Base-by-base conservation (phyloP, 2,888 invertebrate species). In the Vandiemenella viatica region DNA sequence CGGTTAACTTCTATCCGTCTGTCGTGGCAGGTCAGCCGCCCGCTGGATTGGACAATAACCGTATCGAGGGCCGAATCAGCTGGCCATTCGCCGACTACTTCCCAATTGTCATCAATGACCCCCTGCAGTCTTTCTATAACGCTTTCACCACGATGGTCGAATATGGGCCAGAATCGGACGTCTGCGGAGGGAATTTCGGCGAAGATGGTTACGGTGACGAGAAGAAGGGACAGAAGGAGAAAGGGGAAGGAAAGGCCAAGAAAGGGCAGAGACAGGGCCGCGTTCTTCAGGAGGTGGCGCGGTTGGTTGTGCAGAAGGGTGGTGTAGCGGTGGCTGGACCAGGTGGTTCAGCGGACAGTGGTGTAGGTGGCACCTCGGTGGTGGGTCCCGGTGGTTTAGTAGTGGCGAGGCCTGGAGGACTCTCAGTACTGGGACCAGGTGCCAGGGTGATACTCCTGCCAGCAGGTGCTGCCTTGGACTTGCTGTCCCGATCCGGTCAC, bases 271-370 rank as follows among this genome's bases (percentile, higher is more conserved):
- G n/a, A n/a, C n/a, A n/a, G n/a, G n/a, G n/a, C n/a, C n/a, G n/a
- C n/a, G 32, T 32, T n/a, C 13, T 10, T 4, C 13, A 32, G 13
- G 32, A 13, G n/a, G 32, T 32, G 32, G 15, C 42, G 13, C 42
- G 20, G 19, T 20, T 42, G 13, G 42, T 42, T 13, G n/a, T 19
- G 42, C 20, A 10, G 22, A 75, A 76, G 62, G 85, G 85, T 3
- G 84, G 85, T 15, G 83, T 85, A 5, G 83, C 84, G 0, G 84
- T 85, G 46, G 85, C 84, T 2, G 84, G 84, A 0, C 84, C 85
- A 0, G 83, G 83, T n/a, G 84, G 84, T 26, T 79, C 83, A 10
- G 85, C 85, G 0, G 84, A 83, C 0, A 84, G 83, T 1, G 84
- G 83, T 13, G 77, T 76, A 59, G 85, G 84, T 6, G 85, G 85